These are phyloP conservation scores for Seladonia tumulorum DNA, from an alignment of 2,888 invertebrate species.

Conservation along the genomic window DNA sequence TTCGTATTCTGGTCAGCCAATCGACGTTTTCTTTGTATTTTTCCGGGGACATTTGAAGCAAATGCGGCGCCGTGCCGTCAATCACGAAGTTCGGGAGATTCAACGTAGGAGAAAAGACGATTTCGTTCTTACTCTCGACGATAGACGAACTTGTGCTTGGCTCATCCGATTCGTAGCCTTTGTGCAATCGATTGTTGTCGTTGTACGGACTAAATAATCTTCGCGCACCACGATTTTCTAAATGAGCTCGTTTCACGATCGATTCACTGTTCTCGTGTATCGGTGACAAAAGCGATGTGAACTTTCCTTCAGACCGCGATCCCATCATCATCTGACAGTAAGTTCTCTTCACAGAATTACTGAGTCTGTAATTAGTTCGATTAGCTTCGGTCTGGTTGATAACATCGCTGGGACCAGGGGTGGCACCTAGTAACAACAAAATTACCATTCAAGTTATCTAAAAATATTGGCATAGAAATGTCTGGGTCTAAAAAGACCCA, in stretches of 20 bases:
- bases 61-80: constrained; percentile 91
- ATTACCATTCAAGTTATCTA: neutral
- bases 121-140: constrained; percentile 63
- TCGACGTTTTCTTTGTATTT: constrained; percentile 88
- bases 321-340: constrained; percentile 73
- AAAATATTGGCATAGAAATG: neutral
- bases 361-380: constrained; percentile 21
- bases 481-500: neutral
- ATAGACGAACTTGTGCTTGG: constrained; percentile 74
- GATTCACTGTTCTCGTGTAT: constrained; percentile 78
- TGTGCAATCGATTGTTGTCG: constrained; percentile 41
- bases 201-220: constrained; percentile 84
- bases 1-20: constrained; percentile 89
- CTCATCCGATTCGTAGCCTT: constrained; percentile 75
- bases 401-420: constrained; percentile 62
- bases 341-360: constrained; percentile 71
- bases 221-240: constrained; percentile 83
- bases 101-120: constrained; percentile 87
- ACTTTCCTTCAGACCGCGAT: constrained; percentile 72
- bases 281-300: constrained; percentile 79
- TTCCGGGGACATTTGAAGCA: constrained; percentile 89
- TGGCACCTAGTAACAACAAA: constrained; percentile 51
- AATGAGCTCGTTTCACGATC: constrained; percentile 83
- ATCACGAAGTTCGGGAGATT: constrained; percentile 92
- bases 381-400: constrained; percentile 27